phyloP scores from a whole-genome alignment of 2,888 invertebrate genomes.

The Rhagium mordax region DNA sequence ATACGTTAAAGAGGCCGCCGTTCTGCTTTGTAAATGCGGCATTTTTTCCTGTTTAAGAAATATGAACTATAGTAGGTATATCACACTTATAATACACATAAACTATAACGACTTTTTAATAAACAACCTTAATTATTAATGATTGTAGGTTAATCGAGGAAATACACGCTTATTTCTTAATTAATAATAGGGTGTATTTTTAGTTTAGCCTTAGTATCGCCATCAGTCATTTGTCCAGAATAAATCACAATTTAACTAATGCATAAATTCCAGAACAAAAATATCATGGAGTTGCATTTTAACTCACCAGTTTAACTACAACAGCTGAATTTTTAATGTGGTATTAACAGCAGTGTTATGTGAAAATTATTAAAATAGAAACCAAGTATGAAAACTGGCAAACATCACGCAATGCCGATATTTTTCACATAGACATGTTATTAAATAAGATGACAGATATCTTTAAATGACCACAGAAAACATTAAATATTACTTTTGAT shows the following conservation, averaged over 20 bases:
- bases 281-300: slow-evolving; percentile 3
- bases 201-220: background rate
- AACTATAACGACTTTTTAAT: slow-evolving; percentile 5
- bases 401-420: background rate
- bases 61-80: too few species aligned
- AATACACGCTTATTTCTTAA: slow-evolving; percentile 3
- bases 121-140: background rate
- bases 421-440: too few species aligned
- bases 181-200: background rate
- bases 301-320: background rate
- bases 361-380: background rate
- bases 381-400: background rate
- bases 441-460: too few species aligned
- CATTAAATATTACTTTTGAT: too few species aligned
- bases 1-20: too few species aligned
- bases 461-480: too few species aligned
- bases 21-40: too few species aligned
- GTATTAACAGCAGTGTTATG: background rate
- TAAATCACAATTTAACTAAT: slow-evolving; percentile 4
- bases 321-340: background rate
- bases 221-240: background rate
- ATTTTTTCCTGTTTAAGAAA: too few species aligned
- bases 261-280: slow-evolving; percentile 9
- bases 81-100: too few species aligned
- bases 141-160: background rate